Evolutionary conservation across 2,797 vertebrate genomes (phyloP).

Genomic region (Rousettus madagascariensis): DNA sequence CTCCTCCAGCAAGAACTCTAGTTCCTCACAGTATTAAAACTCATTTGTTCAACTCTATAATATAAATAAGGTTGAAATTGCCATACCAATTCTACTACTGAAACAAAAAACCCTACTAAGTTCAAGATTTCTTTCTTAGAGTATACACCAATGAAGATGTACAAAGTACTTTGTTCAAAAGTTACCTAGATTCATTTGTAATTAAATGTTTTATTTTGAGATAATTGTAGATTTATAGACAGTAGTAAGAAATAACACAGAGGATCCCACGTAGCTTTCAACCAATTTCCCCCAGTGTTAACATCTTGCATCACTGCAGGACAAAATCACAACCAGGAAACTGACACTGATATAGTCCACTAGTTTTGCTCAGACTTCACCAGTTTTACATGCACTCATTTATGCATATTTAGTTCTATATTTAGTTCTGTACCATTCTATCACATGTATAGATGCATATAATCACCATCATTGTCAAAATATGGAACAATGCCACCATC

Average conservation of each 20-base stretch:
- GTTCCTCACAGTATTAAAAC: background rate
- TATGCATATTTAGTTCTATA: background rate
- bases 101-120: background rate
- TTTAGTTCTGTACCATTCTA: background rate
- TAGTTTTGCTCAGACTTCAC: background rate
- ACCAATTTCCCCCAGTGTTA: background rate
- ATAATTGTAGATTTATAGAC: background rate
- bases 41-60: background rate
- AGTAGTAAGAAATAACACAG: background rate
- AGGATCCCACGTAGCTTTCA: background rate
- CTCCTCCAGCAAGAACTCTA: background rate
- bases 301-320: background rate
- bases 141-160: background rate
- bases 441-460: background rate
- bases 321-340: background rate
- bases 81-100: background rate
- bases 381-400: background rate
- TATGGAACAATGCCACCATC: background rate
- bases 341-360: background rate
- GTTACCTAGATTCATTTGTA: background rate
- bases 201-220: background rate
- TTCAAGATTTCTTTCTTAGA: background rate
- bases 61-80: background rate
- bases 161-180: background rate
- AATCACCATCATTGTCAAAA: background rate